These are phyloP conservation scores for Epinephelus moara DNA, from an alignment of 2,113 vertebrate species.

Conservation along the genomic window DNA sequence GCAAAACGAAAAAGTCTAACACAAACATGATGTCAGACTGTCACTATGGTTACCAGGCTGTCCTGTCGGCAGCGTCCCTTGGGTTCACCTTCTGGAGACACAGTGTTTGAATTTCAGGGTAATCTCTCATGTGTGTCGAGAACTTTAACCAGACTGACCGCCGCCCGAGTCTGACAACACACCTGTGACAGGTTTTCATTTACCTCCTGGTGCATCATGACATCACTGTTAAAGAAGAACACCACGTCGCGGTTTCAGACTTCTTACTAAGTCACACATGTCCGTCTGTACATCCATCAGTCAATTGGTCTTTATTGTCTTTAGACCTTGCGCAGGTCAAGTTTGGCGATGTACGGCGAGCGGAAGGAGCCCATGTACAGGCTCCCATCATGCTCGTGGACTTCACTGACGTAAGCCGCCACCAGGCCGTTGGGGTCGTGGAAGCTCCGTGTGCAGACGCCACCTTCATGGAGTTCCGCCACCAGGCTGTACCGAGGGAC, in stretches of 20 bases:
- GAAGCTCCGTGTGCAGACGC: slow-evolving; percentile 91
- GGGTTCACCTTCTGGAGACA: neutral
- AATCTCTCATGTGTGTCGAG: neutral
- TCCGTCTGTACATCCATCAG: neutral
- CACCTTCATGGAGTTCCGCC: slow-evolving; percentile 91
- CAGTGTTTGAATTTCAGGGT: too few species aligned
- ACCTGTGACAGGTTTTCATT: neutral
- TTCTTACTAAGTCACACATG: neutral
- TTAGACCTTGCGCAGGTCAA: slow-evolving; percentile 87
- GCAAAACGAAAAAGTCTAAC: too few species aligned
- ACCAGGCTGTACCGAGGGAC: slow-evolving; percentile 93
- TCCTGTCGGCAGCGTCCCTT: too few species aligned
- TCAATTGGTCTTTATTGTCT: too few species aligned
- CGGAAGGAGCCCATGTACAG: slow-evolving; percentile 96
- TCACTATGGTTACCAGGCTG: too few species aligned
- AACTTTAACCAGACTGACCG: neutral
- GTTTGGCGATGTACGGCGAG: slow-evolving; percentile 90
- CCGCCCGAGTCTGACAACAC: neutral
- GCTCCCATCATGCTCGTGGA: slow-evolving; percentile 89
- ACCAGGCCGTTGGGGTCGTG: slow-evolving; percentile 92
- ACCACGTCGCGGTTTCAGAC: neutral
- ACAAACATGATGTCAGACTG: too few species aligned
- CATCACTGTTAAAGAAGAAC: neutral
- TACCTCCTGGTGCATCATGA: neutral
- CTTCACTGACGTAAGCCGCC: slow-evolving; percentile 90